Percentiles rank a stretch among this genome's conserved stretches.
These are phyloP conservation scores for Tiphia femorata DNA, from an alignment of 2,888 invertebrate genomes.

Conservation along the genomic window DNA sequence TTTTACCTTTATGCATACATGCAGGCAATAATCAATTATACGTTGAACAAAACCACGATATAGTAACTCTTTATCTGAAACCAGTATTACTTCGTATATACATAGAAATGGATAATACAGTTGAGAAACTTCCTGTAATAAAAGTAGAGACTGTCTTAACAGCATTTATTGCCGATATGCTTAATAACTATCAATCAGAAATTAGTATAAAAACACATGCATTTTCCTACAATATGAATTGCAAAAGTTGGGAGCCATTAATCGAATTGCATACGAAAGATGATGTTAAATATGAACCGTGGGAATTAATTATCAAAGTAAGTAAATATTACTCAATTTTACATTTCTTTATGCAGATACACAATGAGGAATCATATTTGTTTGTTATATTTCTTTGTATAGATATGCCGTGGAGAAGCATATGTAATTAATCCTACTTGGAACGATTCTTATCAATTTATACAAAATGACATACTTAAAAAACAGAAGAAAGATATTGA, in stretches of 20 bases:
- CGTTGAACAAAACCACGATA: slow-evolving; percentile 32
- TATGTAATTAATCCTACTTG: slow-evolving; percentile 70
- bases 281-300: slow-evolving; percentile 76
- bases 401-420: slow-evolving; percentile 72
- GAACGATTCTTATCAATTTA: slow-evolving; percentile 50
- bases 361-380: neutral
- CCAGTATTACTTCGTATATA: slow-evolving; percentile 50
- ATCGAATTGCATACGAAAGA: slow-evolving; percentile 80
- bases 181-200: slow-evolving; percentile 56
- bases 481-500: slow-evolving; percentile 72
- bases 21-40: slow-evolving; percentile 16
- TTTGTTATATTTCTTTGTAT: slow-evolving; percentile 1
- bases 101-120: slow-evolving; percentile 59
- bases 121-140: slow-evolving; percentile 59
- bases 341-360: neutral
- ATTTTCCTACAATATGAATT: slow-evolving; percentile 78
- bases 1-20: neutral
- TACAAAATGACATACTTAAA: slow-evolving; percentile 58
- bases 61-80: slow-evolving; percentile 54
- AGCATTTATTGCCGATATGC: slow-evolving; percentile 52
- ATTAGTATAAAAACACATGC: slow-evolving; percentile 69
- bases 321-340: no score
- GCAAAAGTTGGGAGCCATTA: slow-evolving; percentile 86
- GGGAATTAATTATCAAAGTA: slow-evolving; percentile 78
- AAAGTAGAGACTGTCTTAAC: slow-evolving; percentile 52